Conservation (phyloP, 2,113 vertebrate genomes). For the Pedetes capensis region DNA sequence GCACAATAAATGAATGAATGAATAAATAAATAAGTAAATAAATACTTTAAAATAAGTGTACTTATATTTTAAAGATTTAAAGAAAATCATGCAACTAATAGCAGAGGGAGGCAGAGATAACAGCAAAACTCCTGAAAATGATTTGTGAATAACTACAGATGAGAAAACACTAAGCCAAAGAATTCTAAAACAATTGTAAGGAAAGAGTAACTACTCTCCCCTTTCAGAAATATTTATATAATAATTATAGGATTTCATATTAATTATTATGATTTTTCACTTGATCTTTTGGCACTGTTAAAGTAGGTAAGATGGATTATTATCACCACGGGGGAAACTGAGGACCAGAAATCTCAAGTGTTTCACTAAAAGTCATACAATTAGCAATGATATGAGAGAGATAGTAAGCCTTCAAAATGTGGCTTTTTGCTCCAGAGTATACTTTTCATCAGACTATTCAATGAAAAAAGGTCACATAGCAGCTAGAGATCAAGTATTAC, state of each 20-base stretch:
- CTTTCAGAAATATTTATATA: not conserved
- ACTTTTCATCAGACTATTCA: not conserved
- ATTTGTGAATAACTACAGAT: not conserved
- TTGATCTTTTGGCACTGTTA: not conserved
- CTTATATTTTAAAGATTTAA: constrained; percentile 19
- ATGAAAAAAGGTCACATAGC: not conserved
- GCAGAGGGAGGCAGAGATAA: not conserved
- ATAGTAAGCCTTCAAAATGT: not conserved
- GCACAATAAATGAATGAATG: too few species aligned
- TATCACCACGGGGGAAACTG: not conserved
- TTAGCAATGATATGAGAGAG: not conserved
- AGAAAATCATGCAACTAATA: not conserved
- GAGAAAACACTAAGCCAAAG: not conserved
- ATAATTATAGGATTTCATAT: not conserved
- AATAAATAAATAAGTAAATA: too few species aligned
- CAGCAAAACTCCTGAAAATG: not conserved
- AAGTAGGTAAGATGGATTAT: not conserved
- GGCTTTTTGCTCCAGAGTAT: not conserved
- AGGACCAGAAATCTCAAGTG: not conserved
- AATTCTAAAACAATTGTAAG: not conserved
- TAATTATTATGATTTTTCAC: not conserved
- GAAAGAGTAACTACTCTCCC: not conserved
- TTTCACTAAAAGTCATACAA: not conserved
- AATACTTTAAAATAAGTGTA: not conserved
- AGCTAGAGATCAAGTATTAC: not conserved